phyloP scores from a whole-genome alignment of 2,797 vertebrate genomes.

The Poecilia picta region DNA sequence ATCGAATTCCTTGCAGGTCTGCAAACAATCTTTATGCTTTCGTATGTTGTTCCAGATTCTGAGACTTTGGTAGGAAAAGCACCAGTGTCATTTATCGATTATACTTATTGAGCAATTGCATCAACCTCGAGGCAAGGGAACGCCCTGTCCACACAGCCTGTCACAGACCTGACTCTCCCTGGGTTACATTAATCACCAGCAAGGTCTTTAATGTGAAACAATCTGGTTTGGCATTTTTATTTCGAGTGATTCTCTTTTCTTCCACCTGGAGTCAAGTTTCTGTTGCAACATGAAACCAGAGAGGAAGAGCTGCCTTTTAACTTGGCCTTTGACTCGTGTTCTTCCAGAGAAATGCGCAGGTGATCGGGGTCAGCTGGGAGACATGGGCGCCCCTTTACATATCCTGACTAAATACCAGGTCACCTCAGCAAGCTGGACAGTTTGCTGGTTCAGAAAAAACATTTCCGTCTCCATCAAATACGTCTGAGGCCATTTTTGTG shows the following conservation, averaged over 20 bases:
- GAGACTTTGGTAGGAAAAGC: background rate
- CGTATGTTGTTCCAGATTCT: background rate
- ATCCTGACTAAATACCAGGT: slow-evolving; percentile 19
- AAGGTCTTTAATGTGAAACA: background rate
- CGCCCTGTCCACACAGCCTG: slow-evolving; percentile 11
- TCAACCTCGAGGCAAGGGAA: slow-evolving; percentile 10
- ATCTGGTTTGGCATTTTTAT: slow-evolving; percentile 2
- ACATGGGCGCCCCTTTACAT: background rate
- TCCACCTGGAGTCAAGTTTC: slow-evolving; percentile 18
- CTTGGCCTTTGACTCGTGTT: slow-evolving; percentile 10
- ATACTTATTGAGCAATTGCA: slow-evolving; percentile 24
- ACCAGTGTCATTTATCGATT: slow-evolving; percentile 4
- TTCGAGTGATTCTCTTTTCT: slow-evolving; percentile 7
- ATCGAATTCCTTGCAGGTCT: slow-evolving; percentile 11
- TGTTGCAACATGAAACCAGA: slow-evolving; percentile 6
- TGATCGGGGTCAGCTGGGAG: slow-evolving; percentile 18
- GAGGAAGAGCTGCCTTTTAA: slow-evolving; percentile 12
- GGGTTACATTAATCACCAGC: background rate
- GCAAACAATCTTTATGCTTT: background rate
- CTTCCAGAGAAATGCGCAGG: slow-evolving; percentile 5
- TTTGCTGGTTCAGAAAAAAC: background rate
- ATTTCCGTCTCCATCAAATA: background rate
- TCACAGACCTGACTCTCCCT: background rate
- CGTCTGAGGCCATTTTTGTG: background rate
- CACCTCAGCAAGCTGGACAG: slow-evolving; percentile 2